Evolutionary conservation across 2,113 vertebrate genomes (phyloP), one percentile per base, ranked within the genome.

Genomic region (Corvus hawaiiensis): DNA sequence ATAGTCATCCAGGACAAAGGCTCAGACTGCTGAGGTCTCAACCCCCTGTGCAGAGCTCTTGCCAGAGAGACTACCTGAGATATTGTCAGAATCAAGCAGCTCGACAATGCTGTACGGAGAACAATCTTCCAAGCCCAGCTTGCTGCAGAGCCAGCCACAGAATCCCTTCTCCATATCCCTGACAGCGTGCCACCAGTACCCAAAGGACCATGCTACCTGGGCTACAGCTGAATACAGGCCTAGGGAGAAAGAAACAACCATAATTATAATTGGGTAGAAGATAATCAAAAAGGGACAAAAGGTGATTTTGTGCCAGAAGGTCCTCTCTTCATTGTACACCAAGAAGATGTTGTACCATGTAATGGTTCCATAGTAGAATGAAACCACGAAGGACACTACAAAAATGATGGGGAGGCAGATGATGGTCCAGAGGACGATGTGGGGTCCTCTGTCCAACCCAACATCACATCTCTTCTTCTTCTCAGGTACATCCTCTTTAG

Each of bases 261-360:
- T 98, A 94, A 99, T 99, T 95, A 99, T 98, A 97, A 99, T 96
- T 11, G 99, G 99, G 90, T 99, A 99, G 97, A 99, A 99, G 91
- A 99, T 98, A 71, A 99, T 99, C 84, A 99, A 98, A 93, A 99
- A 99, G 37, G 99, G 99, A 84, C 99, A 99, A 86, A 98, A 98
- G 9, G 98, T 99, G 37, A 99, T 99, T 98, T 99, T 99, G 97
- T 99, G 99, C 99, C 99, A 99, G 97, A 99, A 99, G 92, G 99
- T 99, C 98, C 99, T 99, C 91, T 99, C 99, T 97, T 99, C 99
- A 1, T 99, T 99, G 97, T 99, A 99, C 71, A 99, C 99, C 87
- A 99, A 98, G 97, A 99, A 99, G 82, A 99, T 98, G 56, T 99
- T 99, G 97, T 99, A 99, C 99, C 99, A 99, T 87, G 99, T 99